phyloP scores from a whole-genome alignment of 2,797 vertebrate species.

The Iguana delicatissima region DNA sequence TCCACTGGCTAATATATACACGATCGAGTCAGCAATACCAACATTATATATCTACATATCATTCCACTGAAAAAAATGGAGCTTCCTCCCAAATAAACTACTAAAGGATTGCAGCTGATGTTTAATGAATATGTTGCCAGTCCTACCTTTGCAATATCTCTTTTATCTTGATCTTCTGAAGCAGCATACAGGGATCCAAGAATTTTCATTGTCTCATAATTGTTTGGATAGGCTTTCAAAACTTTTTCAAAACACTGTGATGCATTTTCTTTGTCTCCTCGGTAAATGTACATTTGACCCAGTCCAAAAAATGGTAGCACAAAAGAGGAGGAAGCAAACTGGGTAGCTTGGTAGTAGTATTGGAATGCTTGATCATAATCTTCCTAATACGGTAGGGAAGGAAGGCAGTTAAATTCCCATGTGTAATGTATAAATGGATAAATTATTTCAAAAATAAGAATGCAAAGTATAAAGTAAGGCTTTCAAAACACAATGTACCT shows the following conservation, averaged over 20 bases:
- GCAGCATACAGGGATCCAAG: constrained; percentile 97
- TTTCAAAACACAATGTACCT: constrained; percentile 81
- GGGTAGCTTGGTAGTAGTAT: constrained; percentile 99
- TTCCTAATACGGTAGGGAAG: constrained; percentile 82
- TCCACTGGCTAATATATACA: neutral
- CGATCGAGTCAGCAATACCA: neutral
- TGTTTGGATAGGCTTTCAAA: constrained; percentile 98
- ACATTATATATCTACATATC: neutral
- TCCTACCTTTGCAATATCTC: constrained; percentile 95
- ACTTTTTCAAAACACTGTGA: constrained; percentile 99
- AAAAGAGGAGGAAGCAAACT: constrained; percentile 97
- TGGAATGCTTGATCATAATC: constrained; percentile 99
- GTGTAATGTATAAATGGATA: neutral
- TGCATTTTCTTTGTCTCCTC: constrained; percentile 98
- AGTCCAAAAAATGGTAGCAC: constrained; percentile 97
- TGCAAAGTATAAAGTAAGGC: constrained; percentile 5
- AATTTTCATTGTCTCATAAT: constrained; percentile 99
- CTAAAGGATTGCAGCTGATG: neutral
- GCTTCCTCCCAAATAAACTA: neutral
- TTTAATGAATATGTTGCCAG: neutral
- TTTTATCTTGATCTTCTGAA: constrained; percentile 98
- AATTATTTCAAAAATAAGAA: constrained; percentile 15
- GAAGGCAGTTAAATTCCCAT: constrained; percentile 18
- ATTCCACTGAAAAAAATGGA: no score
- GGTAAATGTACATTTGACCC: constrained; percentile 99